phyloP scores from a whole-genome alignment of 1,140 invertebrate species.

The Drosophila quadrilineata region DNA sequence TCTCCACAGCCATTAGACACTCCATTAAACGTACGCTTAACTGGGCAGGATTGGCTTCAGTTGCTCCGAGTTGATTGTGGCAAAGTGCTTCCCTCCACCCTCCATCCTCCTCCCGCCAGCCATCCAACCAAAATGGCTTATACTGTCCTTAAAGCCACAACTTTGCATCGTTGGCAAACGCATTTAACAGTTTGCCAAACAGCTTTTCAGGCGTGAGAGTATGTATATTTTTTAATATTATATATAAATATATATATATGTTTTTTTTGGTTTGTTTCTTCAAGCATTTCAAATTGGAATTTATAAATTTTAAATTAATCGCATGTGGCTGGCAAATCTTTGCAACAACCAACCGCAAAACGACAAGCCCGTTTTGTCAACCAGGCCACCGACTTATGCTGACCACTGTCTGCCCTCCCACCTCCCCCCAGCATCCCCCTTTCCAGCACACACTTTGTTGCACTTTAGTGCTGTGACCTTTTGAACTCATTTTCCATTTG shows the following conservation, averaged over 20 bases:
- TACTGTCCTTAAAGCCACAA: slow-evolving; percentile 29
- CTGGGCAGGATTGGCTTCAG: no score
- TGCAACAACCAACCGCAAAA: slow-evolving; percentile 30
- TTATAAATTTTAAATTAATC: slow-evolving; percentile 50
- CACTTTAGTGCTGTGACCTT: not conserved
- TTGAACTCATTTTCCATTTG: not conserved
- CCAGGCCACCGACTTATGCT: slow-evolving; percentile 16
- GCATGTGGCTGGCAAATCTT: slow-evolving; percentile 41
- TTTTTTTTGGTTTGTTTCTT: not conserved
- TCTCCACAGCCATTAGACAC: slow-evolving; percentile 30
- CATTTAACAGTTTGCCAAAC: slow-evolving; percentile 16
- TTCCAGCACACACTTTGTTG: not conserved
- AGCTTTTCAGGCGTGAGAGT: no score
- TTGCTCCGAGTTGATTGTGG: no score
- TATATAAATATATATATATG: no score
- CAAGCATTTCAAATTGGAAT: slow-evolving; percentile 39
- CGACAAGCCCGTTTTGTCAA: slow-evolving; percentile 36
- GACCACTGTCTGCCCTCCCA: slow-evolving; percentile 14
- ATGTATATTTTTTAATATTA: no score
- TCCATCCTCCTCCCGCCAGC: no score
- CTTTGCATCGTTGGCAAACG: slow-evolving; percentile 15
- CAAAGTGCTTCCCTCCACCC: slow-evolving; percentile 14
- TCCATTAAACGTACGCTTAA: slow-evolving; percentile 34
- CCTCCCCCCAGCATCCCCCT: not conserved
- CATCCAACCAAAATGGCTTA: slow-evolving; percentile 17